A percentile compares a stretch with the other conserved stretches of the same genome.
Conservation (phyloP, 2,888 invertebrate genomes). For the Boloria selene region DNA sequence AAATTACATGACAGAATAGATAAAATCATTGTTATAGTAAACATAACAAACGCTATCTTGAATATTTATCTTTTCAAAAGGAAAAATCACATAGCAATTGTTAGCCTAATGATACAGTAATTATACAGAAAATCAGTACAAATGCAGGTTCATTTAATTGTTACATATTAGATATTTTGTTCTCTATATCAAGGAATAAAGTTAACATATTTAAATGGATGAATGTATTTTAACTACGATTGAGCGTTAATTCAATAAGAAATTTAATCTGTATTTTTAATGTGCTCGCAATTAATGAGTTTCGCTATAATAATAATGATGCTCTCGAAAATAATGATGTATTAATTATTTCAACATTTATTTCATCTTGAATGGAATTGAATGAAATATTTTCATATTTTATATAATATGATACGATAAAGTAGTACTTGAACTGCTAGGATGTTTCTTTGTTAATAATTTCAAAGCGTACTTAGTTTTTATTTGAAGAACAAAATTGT, state of each 20-base stretch:
- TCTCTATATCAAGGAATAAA: not conserved
- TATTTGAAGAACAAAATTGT: slow-evolving; percentile 18
- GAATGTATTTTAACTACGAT: slow-evolving; percentile 6
- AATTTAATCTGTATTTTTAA: slow-evolving; percentile 14
- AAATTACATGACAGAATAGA: slow-evolving; percentile 7
- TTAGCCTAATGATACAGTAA: slow-evolving; percentile 7
- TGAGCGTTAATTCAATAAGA: slow-evolving; percentile 15
- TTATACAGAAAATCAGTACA: not conserved
- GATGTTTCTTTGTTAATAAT: slow-evolving; percentile 17
- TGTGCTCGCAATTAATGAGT: slow-evolving; percentile 11
- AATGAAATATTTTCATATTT: slow-evolving; percentile 15
- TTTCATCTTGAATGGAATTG: slow-evolving; percentile 19
- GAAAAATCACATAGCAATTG: slow-evolving; percentile 8
- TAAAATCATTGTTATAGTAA: slow-evolving; percentile 14
- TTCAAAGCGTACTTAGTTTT: slow-evolving; percentile 12
- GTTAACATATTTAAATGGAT: slow-evolving; percentile 12
- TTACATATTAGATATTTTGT: slow-evolving; percentile 1
- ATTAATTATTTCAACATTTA: slow-evolving; percentile 20
- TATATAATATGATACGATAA: slow-evolving; percentile 9
- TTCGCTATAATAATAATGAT: slow-evolving; percentile 15
- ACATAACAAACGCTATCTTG: slow-evolving; percentile 9
- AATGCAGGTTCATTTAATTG: not conserved
- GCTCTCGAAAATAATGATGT: slow-evolving; percentile 21
- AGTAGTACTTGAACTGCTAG: slow-evolving; percentile 17
- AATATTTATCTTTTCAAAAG: slow-evolving; percentile 14